phyloP scores from a whole-genome alignment of 53 echinoderm and acorn worm species.

The Temnopleurus reevesii region DNA sequence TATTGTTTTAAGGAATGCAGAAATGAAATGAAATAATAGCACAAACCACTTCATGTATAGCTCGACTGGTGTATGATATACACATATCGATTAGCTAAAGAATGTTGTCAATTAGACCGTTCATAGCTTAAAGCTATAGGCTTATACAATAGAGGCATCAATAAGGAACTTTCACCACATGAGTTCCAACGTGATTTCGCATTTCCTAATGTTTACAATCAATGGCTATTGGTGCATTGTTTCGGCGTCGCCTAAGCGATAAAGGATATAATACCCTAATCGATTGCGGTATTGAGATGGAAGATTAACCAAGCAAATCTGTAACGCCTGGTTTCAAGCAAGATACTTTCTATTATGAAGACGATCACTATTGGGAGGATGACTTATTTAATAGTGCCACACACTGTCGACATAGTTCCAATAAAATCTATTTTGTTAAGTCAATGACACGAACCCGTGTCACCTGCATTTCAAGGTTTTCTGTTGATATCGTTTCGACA shows the following conservation, averaged over 20 bases:
- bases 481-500: neutral
- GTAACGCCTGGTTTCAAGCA: neutral
- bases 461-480: too few species aligned
- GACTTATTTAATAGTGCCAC: neutral
- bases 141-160: too few species aligned
- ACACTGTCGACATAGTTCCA: neutral
- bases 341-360: neutral
- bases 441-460: neutral
- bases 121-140: too few species aligned
- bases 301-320: neutral
- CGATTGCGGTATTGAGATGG: neutral
- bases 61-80: too few species aligned
- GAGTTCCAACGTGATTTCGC: neutral
- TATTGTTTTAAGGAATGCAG: too few species aligned
- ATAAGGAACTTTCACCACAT: neutral
- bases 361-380: neutral
- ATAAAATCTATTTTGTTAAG: conserved; percentile 24
- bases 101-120: too few species aligned
- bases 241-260: conserved; percentile 10
- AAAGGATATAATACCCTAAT: neutral
- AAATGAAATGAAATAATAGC: too few species aligned
- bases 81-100: too few species aligned
- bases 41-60: too few species aligned
- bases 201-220: neutral
- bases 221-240: neutral